Percentiles rank a stretch among this genome's conserved stretches.
These are phyloP conservation scores for Pheosia tremula DNA, from an alignment of 2,888 invertebrate genomes.

Conservation along the genomic window DNA sequence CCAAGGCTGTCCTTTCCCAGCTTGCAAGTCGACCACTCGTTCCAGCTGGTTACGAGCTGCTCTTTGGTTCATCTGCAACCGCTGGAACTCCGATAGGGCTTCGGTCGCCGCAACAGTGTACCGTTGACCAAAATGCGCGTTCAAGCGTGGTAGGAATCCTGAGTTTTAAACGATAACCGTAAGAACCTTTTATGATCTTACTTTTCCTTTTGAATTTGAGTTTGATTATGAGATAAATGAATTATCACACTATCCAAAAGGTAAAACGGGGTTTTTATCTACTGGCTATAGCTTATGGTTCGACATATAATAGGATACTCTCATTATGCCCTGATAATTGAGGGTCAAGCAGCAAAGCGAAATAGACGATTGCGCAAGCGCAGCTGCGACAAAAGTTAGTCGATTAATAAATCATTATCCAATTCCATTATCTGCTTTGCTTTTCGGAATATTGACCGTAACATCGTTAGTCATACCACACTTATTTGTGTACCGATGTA, in stretches of 20 bases:
- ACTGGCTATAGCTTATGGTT: no score
- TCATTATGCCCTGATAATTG: no score
- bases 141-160: slow-evolving; percentile 88
- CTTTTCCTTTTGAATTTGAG: neutral
- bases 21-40: slow-evolving; percentile 85
- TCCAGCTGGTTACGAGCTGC: slow-evolving; percentile 85
- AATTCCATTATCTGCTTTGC: no score
- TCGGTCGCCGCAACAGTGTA: slow-evolving; percentile 89
- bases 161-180: slow-evolving; percentile 20
- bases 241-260: no score
- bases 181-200: slow-evolving; percentile 4
- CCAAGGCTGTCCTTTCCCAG: slow-evolving; percentile 86
- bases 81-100: slow-evolving; percentile 89
- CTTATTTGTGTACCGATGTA: neutral
- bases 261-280: no score
- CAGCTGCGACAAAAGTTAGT: no score
- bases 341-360: no score
- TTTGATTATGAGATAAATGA: no score
- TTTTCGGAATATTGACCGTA: neutral
- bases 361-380: no score
- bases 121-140: slow-evolving; percentile 88
- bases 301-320: no score
- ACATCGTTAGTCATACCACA: slow-evolving; percentile 1
- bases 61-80: slow-evolving; percentile 83
- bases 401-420: no score